Evolutionary conservation across 2,888 invertebrate genomes (phyloP), one percentile per base, ranked within the genome.

Genomic region (Vannuccia rotundouncinata): DNA sequence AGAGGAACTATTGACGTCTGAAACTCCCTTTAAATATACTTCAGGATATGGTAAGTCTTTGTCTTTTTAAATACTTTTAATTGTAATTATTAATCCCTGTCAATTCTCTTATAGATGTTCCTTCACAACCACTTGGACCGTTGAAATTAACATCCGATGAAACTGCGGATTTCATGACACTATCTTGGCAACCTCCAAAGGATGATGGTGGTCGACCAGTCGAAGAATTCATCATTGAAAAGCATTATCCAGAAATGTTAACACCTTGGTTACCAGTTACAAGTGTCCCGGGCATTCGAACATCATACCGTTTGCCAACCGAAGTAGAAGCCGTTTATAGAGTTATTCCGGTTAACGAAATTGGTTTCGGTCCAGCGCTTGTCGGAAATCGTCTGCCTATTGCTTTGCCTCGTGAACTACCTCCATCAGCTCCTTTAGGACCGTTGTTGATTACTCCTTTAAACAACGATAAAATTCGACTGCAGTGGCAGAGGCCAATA

Each of bases 371-470:
- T 22, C 66, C 66, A 66, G 10, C 66, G 25, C 66, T 66, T 5
- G 66, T 66, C 25, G 66, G 66, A 13, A 66, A 22, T 22, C 10
- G 22, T 5, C 66, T 2, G 25, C 5, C 17, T 45, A 2, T 27
- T 22, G 25, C 10, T 13, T 22, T 22, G 10, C 66, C 66, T 22
- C 66, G 25, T 22, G 66, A 27, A 2, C 10, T 17, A 66, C 66
- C 22, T 25, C 79, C 79, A 1, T 28, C 30, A 27, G 78, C 77
- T 2, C 79, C 79, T 0, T 27, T 27, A 80, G 79, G 79, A 77
- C 79, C 79, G 31, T 30, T 95, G 25, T 92, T 93, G 83, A 90
- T 94, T 29, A 92, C 80, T 10, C 80, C 82, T 1, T 17, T 81
- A 10, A n/a, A 45, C 0, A 30, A 80, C 0, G 82, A 81, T 22